Conservation (phyloP, 2,797 vertebrate genomes). For the Gambelia wislizenii region DNA sequence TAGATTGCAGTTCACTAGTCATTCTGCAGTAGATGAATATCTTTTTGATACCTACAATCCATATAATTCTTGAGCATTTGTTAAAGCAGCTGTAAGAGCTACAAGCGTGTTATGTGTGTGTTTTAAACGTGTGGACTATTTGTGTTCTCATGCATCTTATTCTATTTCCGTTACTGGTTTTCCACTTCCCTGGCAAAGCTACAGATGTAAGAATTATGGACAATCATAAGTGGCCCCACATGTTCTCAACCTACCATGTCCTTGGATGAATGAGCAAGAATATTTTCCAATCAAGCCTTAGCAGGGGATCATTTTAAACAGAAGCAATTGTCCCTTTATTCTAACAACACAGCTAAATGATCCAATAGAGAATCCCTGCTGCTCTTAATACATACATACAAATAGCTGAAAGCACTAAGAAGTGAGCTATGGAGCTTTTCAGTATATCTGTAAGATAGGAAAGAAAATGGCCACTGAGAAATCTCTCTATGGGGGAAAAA, state of each 20-base stretch:
- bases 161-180: not conserved
- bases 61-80: not conserved
- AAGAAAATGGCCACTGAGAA: constrained; percentile 33
- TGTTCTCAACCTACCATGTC: not conserved
- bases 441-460: constrained; percentile 24
- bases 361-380: constrained; percentile 18
- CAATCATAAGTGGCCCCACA: not conserved
- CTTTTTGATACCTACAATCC: not conserved
- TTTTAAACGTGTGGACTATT: not conserved
- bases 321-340: constrained; percentile 25
- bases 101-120: not conserved
- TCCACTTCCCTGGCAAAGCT: not conserved
- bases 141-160: not conserved
- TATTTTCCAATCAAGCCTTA: constrained; percentile 2
- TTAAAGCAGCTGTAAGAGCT: too few species aligned
- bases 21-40: not conserved
- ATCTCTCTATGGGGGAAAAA: not conserved
- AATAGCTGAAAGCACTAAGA: constrained; percentile 32
- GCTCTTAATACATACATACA: constrained; percentile 47
- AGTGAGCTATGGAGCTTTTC: constrained; percentile 39
- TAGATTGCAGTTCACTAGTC: not conserved
- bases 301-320: not conserved
- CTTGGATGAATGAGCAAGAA: not conserved
- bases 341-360: constrained; percentile 2
- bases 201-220: not conserved